These are phyloP conservation scores for Anguilla anguilla DNA, from an alignment of 2,797 vertebrate species.

Conservation along the genomic window DNA sequence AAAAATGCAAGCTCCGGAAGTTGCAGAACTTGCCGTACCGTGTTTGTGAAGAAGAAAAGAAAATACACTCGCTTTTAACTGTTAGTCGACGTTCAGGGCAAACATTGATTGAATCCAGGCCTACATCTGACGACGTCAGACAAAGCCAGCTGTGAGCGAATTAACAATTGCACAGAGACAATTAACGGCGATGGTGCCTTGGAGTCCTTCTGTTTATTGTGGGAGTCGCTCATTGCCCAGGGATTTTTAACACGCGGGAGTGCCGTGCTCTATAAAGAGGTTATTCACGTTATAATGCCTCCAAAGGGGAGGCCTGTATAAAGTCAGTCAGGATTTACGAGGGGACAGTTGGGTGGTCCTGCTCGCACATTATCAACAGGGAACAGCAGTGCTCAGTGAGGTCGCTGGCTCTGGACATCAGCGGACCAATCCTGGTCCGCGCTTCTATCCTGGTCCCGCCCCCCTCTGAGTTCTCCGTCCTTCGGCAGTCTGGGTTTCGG, in stretches of 20 bases:
- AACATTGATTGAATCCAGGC: neutral
- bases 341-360: constrained; percentile 18
- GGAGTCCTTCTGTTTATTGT: neutral
- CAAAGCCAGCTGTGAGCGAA: neutral
- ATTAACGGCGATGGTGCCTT: neutral
- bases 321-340: neutral
- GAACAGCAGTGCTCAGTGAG: neutral
- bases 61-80: neutral
- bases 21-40: neutral
- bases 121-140: neutral
- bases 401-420: neutral
- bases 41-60: neutral
- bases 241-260: neutral
- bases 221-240: neutral
- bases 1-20: neutral
- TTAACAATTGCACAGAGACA: constrained; percentile 5
- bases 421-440: neutral
- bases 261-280: neutral
- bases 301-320: neutral
- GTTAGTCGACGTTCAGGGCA: neutral
- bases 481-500: neutral
- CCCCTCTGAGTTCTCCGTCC: neutral
- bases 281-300: constrained; percentile 1
- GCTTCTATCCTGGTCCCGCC: neutral
- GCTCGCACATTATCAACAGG: neutral